Evolutionary conservation across 2,113 vertebrate species (phyloP), one percentile per base, ranked within the genome.

Genomic region (Phaethon lepturus): DNA sequence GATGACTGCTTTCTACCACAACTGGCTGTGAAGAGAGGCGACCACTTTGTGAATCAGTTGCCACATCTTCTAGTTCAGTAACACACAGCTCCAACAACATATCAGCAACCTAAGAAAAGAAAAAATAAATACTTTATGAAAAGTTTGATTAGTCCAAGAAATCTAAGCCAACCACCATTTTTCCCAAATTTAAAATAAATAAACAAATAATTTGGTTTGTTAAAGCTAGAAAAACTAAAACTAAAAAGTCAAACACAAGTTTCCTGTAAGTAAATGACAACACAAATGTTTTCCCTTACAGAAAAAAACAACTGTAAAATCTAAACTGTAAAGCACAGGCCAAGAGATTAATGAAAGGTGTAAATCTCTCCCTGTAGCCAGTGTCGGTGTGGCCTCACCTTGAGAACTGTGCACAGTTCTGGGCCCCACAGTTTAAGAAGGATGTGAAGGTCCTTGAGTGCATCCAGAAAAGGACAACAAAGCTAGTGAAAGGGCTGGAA

Each of bases 1-100:
- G 99, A 74, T 99, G 99, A 95, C 99, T 99, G 94, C 99, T 99
- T 98, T 99, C 99, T 67, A 99, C 99, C 45, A 99, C 99, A 45
- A 99, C 99, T 2, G 99, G 99, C 86, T 99, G 99, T 0, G 99
- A 99, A 64, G 99, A 99, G 78, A 99, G 98, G 20, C 99, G 99
- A 10, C 99, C 99, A 4, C 99, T 99, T 95, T 99, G 99, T 0
- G 99, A 99, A 96, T 99, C 99, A 3, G 99, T 99, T 88, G 99
- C 99, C 11, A 99, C 99, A 7, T 99, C 99, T 97, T 99, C 99
- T 74, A 99, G 69, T 91, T 99, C 99, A 1, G 99, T 99, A 89
- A 99, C 99, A 62, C 99, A 99, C 35, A 99, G 95, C 95, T 99
- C 99, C 97, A 99, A 94, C 75, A 99, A 90, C 99, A 99, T 99